Evolutionary conservation across 2,888 invertebrate species (phyloP), one percentile per base, ranked within the genome.

Genomic region (Branchipolynoe longqiensis): DNA sequence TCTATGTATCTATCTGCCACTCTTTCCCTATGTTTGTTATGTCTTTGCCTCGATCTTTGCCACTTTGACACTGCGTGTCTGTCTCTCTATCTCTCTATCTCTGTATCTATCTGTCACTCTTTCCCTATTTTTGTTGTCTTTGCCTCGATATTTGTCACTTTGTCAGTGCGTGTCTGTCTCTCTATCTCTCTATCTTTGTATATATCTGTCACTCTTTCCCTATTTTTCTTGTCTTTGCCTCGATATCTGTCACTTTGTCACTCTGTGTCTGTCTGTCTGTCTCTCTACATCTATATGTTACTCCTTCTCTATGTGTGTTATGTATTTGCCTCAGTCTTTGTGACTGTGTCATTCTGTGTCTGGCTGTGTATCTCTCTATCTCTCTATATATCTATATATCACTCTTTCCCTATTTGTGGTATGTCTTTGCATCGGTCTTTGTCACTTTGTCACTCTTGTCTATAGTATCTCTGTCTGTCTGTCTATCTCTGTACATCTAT

Each of bases 231-330:
- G n/a, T 73, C 14, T 73, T 28, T 73, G 8, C 33, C 12, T 73
- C n/a, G 14, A 31, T 73, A 73, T 31, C 14, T 28, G 33, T 73
- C 48, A 31, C 0, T 81, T 25, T 81, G 41, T 81, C 40, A 48
- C 36, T 81, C 25, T 81, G 41, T 81, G 25, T 81, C 22, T 81
- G 41, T 81, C 36, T 81, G 48, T 81, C 40, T 81, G 33, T 81
- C 40, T 81, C 36, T 81, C n/a, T n/a, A n/a, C n/a, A n/a, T n/a
- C n/a, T n/a, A n/a, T n/a, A n/a, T n/a, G n/a, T n/a, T n/a, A n/a
- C n/a, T n/a, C n/a, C n/a, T n/a, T 81, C 25, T 81, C 36, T 81
- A 48, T 81, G 48, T 41, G 48, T 81, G 33, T 81, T 48, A 48
- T 25, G 22, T 81, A 81, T 81, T 25, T 81, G 41, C 28, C 36